Conservation (phyloP, 2,113 vertebrate species). For the Garra rufa region DNA sequence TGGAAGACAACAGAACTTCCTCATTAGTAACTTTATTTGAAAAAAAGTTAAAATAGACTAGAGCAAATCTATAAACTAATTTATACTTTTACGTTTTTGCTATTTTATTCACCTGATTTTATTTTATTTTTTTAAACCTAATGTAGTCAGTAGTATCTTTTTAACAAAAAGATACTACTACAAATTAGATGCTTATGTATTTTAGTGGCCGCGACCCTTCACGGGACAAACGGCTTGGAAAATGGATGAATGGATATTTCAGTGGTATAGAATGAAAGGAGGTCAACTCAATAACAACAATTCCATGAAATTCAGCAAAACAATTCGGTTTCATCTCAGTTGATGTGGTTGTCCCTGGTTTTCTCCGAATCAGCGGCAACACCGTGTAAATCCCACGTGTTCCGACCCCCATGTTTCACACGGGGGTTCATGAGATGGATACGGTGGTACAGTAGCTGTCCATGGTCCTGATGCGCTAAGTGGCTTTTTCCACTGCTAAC, state of each 20-base stretch:
- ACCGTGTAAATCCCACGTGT: conserved; percentile 65
- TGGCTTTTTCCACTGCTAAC: conserved; percentile 69
- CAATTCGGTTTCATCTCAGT: not conserved
- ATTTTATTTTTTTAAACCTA: not conserved
- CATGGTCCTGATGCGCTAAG: conserved; percentile 78
- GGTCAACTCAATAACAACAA: not conserved
- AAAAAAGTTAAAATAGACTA: not conserved
- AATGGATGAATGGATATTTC: not conserved
- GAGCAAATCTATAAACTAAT: not conserved
- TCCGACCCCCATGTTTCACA: conserved; percentile 65
- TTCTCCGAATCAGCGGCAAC: conserved; percentile 38
- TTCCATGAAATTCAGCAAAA: not conserved
- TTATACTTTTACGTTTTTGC: not conserved
- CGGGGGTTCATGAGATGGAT: conserved; percentile 67
- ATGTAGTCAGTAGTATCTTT: not conserved
- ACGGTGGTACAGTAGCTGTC: conserved; percentile 74
- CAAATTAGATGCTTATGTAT: not conserved
- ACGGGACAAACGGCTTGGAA: not conserved
- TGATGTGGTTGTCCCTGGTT: not conserved
- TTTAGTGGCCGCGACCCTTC: not conserved
- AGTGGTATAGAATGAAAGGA: not conserved
- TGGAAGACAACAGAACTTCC: not conserved
- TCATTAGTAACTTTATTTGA: not conserved
- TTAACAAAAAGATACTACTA: too few species aligned
- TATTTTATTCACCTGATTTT: not conserved